These are phyloP conservation scores for Geotrypetes seraphini DNA, from an alignment of 2,797 vertebrate species.

Conservation along the genomic window DNA sequence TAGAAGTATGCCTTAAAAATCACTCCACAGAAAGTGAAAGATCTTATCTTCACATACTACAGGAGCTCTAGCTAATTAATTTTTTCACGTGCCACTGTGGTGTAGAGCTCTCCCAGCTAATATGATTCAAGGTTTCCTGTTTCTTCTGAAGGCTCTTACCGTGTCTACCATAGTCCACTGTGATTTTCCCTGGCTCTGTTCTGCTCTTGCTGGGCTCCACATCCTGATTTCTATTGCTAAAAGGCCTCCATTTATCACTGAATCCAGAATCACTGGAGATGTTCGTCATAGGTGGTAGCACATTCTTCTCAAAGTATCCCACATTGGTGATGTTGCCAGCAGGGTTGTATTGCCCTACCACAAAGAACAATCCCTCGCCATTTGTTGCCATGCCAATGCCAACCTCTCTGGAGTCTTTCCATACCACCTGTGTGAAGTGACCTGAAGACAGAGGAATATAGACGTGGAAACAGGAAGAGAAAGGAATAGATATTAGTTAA, in stretches of 20 bases:
- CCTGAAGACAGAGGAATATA: slow-evolving; percentile 46
- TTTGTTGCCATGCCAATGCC: slow-evolving; percentile 85
- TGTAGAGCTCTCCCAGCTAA: too few species aligned
- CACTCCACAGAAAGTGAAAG: too few species aligned
- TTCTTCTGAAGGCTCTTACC: too few species aligned
- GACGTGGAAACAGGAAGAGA: not conserved
- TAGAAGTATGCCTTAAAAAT: too few species aligned
- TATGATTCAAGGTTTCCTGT: too few species aligned
- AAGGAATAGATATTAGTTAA: too few species aligned
- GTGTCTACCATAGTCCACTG: too few species aligned
- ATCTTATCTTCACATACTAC: too few species aligned
- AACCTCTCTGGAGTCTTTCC: slow-evolving; percentile 83
- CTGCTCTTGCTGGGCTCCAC: not conserved
- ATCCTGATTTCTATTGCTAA: not conserved
- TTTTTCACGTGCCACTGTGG: too few species aligned
- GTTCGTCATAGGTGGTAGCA: slow-evolving; percentile 58
- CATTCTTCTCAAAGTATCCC: slow-evolving; percentile 89
- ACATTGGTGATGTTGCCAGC: slow-evolving; percentile 91
- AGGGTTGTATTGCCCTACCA: slow-evolving; percentile 89
- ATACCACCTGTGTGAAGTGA: slow-evolving; percentile 96
- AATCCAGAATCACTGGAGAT: not conserved
- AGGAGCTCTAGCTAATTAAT: too few species aligned
- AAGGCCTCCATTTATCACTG: not conserved
- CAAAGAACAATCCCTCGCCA: slow-evolving; percentile 86
- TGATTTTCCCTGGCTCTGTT: too few species aligned